phyloP scores from a whole-genome alignment of 2,113 vertebrate genomes.

The Chionomys nivalis region DNA sequence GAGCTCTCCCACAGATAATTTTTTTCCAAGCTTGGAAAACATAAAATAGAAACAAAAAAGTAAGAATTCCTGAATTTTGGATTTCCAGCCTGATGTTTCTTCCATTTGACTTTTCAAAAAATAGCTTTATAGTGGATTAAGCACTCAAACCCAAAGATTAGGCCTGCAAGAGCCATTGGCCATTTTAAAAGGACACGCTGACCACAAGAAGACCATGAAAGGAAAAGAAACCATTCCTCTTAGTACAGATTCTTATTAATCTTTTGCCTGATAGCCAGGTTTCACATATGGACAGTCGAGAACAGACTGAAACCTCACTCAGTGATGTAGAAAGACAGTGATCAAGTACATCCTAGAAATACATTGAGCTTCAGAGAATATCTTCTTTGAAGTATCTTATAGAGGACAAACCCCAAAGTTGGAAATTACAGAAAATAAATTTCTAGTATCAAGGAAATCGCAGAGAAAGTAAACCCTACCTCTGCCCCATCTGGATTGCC shows the following conservation, averaged over 20 bases:
- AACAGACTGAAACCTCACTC: background rate
- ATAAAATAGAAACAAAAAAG: background rate
- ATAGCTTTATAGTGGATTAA: background rate
- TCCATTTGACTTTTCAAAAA: background rate
- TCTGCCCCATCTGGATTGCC: background rate
- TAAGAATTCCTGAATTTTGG: background rate
- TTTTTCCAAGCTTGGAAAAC: background rate
- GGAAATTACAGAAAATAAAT: background rate
- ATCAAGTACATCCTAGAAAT: background rate
- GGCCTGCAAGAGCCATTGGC: background rate
- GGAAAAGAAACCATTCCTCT: background rate
- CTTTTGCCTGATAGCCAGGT: background rate
- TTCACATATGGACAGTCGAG: background rate
- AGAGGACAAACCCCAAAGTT: background rate
- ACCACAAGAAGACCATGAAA: background rate
- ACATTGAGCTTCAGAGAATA: background rate
- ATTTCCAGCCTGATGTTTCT: background rate
- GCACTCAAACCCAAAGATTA: background rate
- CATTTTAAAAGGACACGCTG: constrained; percentile 7
- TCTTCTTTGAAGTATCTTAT: background rate
- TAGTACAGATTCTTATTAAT: background rate
- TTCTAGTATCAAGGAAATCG: background rate
- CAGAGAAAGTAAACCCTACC: background rate
- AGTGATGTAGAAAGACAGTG: background rate
- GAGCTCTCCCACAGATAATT: background rate